phyloP scores from a whole-genome alignment of 2,113 vertebrate species.

The Tautogolabrus adspersus region DNA sequence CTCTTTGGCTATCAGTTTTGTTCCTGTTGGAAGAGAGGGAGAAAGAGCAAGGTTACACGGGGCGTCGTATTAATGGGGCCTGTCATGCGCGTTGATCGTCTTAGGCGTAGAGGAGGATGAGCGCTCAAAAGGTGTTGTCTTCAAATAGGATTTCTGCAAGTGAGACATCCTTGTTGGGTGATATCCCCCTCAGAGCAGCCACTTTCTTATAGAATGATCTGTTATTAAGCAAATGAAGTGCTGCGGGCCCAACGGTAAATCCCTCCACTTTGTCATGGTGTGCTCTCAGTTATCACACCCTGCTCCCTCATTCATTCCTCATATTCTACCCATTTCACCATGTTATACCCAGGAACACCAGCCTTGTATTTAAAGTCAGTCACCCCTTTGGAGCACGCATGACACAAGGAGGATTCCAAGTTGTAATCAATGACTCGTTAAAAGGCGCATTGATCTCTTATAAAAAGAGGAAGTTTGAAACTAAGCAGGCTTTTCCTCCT shows the following conservation, averaged over 20 bases:
- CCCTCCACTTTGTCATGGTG: conserved; percentile 83
- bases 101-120: conserved; percentile 78
- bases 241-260: conserved; percentile 82
- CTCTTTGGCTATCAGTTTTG: conserved; percentile 72
- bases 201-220: conserved; percentile 82
- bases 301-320: conserved; percentile 66
- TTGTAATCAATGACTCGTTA: conserved; percentile 96
- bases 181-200: conserved; percentile 75
- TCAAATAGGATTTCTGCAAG: conserved; percentile 80
- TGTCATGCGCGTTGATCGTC: conserved; percentile 78
- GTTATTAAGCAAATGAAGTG: conserved; percentile 86
- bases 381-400: conserved; percentile 84
- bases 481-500: conserved; percentile 76
- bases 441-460: conserved; percentile 93
- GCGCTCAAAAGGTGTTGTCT: conserved; percentile 81
- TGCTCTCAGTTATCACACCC: conserved; percentile 77
- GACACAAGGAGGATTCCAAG: conserved; percentile 90
- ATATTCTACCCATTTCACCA: conserved; percentile 69
- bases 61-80: conserved; percentile 76
- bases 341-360: conserved; percentile 49
- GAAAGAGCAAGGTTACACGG: conserved; percentile 71
- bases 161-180: conserved; percentile 78
- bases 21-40: conserved; percentile 65
- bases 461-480: conserved; percentile 86
- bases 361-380: conserved; percentile 66